These are phyloP conservation scores for Drosophila nebulosa DNA, from an alignment of 1,140 invertebrate genomes.

Conservation along the genomic window DNA sequence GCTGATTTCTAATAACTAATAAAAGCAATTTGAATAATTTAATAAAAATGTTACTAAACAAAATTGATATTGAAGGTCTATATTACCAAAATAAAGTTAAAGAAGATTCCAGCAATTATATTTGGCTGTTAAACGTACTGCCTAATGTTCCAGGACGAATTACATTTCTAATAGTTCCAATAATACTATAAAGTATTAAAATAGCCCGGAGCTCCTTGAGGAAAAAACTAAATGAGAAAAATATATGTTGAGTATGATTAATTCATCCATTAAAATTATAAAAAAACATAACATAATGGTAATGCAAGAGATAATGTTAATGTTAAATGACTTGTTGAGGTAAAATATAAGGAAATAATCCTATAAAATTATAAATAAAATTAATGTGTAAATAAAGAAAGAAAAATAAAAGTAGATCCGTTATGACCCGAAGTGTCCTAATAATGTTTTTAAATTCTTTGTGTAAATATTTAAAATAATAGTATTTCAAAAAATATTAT, in stretches of 20 bases:
- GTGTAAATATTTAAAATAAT: slow-evolving; percentile 81
- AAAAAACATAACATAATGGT: slow-evolving; percentile 84
- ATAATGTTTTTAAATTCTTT: slow-evolving; percentile 83
- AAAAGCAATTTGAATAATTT: slow-evolving; percentile 82
- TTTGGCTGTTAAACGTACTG: slow-evolving; percentile 85
- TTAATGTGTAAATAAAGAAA: slow-evolving; percentile 83
- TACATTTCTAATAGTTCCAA: slow-evolving; percentile 84
- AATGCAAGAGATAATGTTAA: slow-evolving; percentile 83
- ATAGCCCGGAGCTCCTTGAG: slow-evolving; percentile 83
- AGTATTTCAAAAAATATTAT: slow-evolving; percentile 80
- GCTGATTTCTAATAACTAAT: slow-evolving; percentile 82
- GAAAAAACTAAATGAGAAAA: slow-evolving; percentile 85
- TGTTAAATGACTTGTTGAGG: too few species aligned
- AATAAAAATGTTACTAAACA: slow-evolving; percentile 80
- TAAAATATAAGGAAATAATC: too few species aligned
- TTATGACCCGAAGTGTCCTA: slow-evolving; percentile 79
- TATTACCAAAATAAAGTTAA: slow-evolving; percentile 78
- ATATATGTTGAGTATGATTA: slow-evolving; percentile 83
- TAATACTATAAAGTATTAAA: slow-evolving; percentile 83
- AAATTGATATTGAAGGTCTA: slow-evolving; percentile 49
- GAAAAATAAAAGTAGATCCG: slow-evolving; percentile 82
- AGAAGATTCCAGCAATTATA: slow-evolving; percentile 86
- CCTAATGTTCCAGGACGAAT: slow-evolving; percentile 85
- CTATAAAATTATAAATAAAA: too few species aligned
- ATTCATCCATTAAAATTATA: slow-evolving; percentile 84